Evolutionary conservation across 2,888 invertebrate genomes (phyloP), one percentile per base, ranked within the genome.

Genomic region (Patella caerulea): DNA sequence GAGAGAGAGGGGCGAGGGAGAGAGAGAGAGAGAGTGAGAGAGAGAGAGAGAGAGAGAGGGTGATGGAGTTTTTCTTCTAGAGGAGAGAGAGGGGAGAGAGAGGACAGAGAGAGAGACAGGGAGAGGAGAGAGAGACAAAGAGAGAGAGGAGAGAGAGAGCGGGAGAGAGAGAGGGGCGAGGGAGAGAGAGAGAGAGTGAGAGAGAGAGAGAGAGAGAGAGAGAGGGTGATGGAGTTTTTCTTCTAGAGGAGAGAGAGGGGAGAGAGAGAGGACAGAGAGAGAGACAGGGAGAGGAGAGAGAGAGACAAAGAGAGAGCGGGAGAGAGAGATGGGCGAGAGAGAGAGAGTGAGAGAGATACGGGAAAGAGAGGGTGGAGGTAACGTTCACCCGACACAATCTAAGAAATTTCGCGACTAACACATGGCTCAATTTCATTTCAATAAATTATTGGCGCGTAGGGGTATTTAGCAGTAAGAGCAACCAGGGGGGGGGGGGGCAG

Each of bases 161-260:
- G 52, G 19, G 71, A 52, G n/a, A 45, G 53, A 75, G 17, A 72
- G 54, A 65, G 14, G 9, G 65, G 65, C 24, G 24, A 45, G 73
- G n/a, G 70, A 9, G 3, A 75, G 45, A 69, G 54, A 65, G 70
- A 75, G n/a, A 75, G 73, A 73, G 71, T 59, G 2, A 69, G 69
- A 74, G 72, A 69, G 56, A 77, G 71, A 65, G 45, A 72, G 65
- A 74, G 74, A 70, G 59, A 75, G 77, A 70, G 52, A 54, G 79
- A 73, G 65, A 73, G 75, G 45, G 69, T 24, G 24, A 72, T 75
- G 71, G 73, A 73, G 17, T n/a, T 53, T n/a, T 55, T 24, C 59
- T 54, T 55, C 19, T 9, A 24, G 56, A 45, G 5, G 2, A 53
- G 3, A 29, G 29, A 29, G 29, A 75, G 70, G 15, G 53, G 69